Base-by-base conservation (phyloP, 2,888 invertebrate genomes). In the Napeogenes inachia region DNA sequence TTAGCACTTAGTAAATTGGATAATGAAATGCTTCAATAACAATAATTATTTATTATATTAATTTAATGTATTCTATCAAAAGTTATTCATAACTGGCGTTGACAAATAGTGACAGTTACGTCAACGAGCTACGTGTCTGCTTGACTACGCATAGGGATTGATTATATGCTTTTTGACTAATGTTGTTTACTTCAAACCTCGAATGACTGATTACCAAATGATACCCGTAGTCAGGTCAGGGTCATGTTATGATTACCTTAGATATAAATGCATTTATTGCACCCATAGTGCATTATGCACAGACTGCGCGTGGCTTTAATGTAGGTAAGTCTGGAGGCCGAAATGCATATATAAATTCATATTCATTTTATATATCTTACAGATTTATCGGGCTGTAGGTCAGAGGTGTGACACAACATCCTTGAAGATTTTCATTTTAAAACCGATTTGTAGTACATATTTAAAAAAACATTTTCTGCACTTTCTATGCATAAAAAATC, bases 271-370 rank as follows among this genome's bases (percentile, higher is more conserved):
- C 62, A 64, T 57, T 47, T 58, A 62, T 57, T 60, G 13, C 13
- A 47, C 60, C 57, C 59, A 42, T 30, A 45, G 68, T 74, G 72
- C 71, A 80, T 76, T 73, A 80, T 78, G 74, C 76, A 60, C 72
- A 77, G 76, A 69, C 77, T 45, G 61, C 77, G 71, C 73, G 71
- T 76, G 69, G 73, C 63, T 70, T 74, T 75, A 77, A 76, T 75
- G 68, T 63, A 66, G 38, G 38, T 38, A 38, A 67, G 67, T 78
- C 76, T 78, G 74, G 75, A 80, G 78, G 78, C 70, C 68, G 59
- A 65, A 66, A 70, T 70, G 68, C 68, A 67, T 66, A 56, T 58
- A 60, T 60, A 60, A 60, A 60, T 50, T 63, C 56, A 60, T 56
- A 57, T 60, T 56, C 30, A 59, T 50, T 47, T 50, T 50, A 50